Base-by-base conservation (phyloP, 1,140 invertebrate species). In the Palaemon carinicauda region DNA sequence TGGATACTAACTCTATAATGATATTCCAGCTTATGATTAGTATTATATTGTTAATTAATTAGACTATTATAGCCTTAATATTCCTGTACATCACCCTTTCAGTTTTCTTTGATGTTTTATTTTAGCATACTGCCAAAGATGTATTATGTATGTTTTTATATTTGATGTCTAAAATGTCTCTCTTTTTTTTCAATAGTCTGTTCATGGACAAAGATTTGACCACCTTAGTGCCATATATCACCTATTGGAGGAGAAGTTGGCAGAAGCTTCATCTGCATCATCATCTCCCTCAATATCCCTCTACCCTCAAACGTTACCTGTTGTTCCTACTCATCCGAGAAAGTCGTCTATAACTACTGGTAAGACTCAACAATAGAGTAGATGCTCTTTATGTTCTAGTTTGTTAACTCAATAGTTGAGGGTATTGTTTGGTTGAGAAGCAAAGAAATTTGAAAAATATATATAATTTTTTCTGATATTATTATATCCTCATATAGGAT, bases 211-310 rank as follows among this genome's bases (percentile, higher is more conserved):
- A 89, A 94, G 95, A 14, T 99, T 98, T 92, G 97, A 99, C 92
- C 97, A 99, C 92, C 96, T 98, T 89, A 97, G 97, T 90, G 98
- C 98, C 71, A 99, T 99, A 90, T 99, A 99, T 91, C 96, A 98
- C 92, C 93, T 99, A 86, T 93, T 99, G 17, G 93, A 96, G 88
- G 96, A 98, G 90, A 81, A 85, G 82, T 53, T 85, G 51, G 69
- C 69, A 52, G 83, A 82, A 56, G 77, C 84, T 29, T 33, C 74
- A 52, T 54, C 69, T 73, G 77, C 80, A 50, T 27, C 88, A 24
- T 79, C 83, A n/a, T 86, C 83, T 21, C 83, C 83, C 53, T 69
- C 83, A 51, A 86, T 86, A 33, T 50, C 77, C 77, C 54, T 82
- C 29, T 89, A 87, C 52, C 91, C 91, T n/a, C 91, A 91, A 41